Percentiles rank a stretch among this genome's conserved stretches.
Evolutionary conservation across 2,888 invertebrate species (phyloP).

Genomic region (Hydroisotoma schaefferi): DNA sequence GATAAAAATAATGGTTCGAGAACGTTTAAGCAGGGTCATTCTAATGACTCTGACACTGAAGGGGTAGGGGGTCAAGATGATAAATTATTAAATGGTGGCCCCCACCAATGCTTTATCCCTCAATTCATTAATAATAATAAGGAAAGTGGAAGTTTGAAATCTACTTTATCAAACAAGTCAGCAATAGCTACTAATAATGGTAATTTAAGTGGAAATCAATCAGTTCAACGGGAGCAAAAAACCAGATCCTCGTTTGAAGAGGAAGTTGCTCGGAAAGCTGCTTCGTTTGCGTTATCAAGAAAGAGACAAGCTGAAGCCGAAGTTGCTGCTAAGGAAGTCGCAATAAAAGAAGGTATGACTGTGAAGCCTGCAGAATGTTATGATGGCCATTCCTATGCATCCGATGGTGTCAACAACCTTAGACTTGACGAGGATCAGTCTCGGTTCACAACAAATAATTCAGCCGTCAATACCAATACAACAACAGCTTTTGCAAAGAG

Average conservation of each 20-base stretch:
- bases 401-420: constrained; percentile 26
- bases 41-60: background rate
- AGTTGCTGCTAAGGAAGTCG: constrained; percentile 5
- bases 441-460: background rate
- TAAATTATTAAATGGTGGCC: background rate
- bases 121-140: constrained; percentile 1
- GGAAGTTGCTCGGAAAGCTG: constrained; percentile 40
- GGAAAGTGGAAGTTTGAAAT: constrained; percentile 18
- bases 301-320: constrained; percentile 21
- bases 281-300: constrained; percentile 25
- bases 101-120: no score
- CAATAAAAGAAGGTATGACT: background rate
- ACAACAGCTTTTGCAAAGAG: constrained; percentile 1
- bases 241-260: constrained; percentile 29
- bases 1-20: background rate
- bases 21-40: no score
- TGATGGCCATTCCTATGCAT: no score
- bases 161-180: constrained; percentile 10
- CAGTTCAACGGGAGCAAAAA: constrained; percentile 5
- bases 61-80: background rate
- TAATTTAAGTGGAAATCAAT: constrained; percentile 11
- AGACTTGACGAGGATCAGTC: constrained; percentile 14
- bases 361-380: background rate
- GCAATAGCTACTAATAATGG: background rate
- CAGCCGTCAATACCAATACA: background rate